A percentile compares a stretch with the other conserved stretches of the same genome.
These are phyloP conservation scores for Cremastinae sp. DNA, from an alignment of 2,888 invertebrate species.

Conservation along the genomic window DNA sequence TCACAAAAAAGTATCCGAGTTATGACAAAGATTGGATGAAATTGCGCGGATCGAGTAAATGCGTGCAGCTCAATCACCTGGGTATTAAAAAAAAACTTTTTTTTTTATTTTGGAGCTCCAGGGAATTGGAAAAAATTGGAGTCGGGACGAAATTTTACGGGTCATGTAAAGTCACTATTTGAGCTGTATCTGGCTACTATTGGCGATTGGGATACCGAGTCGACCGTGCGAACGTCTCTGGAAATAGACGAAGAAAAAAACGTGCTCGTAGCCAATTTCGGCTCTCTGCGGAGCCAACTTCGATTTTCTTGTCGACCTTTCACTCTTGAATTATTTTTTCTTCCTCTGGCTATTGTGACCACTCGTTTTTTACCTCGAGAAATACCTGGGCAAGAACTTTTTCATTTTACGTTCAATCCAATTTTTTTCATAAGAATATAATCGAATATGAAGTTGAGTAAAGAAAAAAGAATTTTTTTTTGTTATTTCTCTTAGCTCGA, in stretches of 20 bases:
- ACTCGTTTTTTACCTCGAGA: constrained; percentile 6
- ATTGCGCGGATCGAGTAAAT: too few species aligned
- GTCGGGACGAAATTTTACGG: not conserved
- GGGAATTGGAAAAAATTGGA: not conserved
- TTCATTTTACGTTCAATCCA: not conserved
- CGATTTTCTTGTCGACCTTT: constrained; percentile 36
- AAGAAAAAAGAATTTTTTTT: too few species aligned
- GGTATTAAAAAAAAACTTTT: too few species aligned
- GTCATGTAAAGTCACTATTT: constrained; percentile 11
- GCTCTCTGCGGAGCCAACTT: not conserved
- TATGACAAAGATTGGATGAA: too few species aligned
- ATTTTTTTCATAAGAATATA: too few species aligned
- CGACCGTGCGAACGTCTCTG: constrained; percentile 19
- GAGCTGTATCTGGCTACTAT: constrained; percentile 13
- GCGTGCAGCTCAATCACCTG: too few species aligned
- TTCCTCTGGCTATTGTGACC: not conserved
- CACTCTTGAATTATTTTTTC: constrained; percentile 32
- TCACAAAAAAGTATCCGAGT: too few species aligned
- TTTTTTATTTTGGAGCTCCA: not conserved
- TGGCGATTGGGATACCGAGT: constrained; percentile 17
- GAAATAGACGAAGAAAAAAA: constrained; percentile 33
- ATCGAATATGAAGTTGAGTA: too few species aligned
- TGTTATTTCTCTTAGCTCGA: too few species aligned
- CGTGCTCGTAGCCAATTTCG: constrained; percentile 18
- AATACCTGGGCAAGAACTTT: constrained; percentile 1